Evolutionary conservation across 2,888 invertebrate species (phyloP).

Genomic region (Philereme transversata): DNA sequence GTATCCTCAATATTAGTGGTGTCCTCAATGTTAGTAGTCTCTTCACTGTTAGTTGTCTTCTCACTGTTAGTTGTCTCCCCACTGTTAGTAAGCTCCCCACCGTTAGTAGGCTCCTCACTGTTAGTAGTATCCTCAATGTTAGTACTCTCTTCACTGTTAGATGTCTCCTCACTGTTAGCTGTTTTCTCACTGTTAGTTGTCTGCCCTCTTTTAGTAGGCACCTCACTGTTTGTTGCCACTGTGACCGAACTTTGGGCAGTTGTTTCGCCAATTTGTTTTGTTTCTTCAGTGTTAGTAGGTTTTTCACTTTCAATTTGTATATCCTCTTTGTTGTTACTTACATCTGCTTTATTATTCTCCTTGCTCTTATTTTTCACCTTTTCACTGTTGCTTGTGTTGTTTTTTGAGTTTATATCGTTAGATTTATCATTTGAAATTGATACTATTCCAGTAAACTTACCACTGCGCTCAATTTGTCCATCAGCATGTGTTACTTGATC

Average conservation of each 20-base stretch:
- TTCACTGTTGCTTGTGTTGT: not conserved
- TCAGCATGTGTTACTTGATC: conserved; percentile 4
- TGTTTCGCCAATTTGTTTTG: no score
- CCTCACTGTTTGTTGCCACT: not conserved
- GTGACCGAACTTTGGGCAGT: not conserved
- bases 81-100: not conserved
- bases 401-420: not conserved
- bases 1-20: no score
- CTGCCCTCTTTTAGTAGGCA: not conserved
- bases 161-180: not conserved
- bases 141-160: not conserved
- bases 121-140: not conserved
- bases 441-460: conserved; percentile 1
- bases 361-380: no score
- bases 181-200: not conserved
- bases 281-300: no score
- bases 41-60: no score
- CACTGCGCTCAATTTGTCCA: conserved; percentile 5
- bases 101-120: not conserved
- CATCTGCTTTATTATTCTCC: no score
- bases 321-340: no score
- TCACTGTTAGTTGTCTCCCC: no score
- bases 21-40: no score
- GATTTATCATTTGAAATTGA: not conserved
- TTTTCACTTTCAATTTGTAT: no score